These are phyloP conservation scores for Cyrtodaria siliqua DNA, from an alignment of 2,888 invertebrate species.

Conservation along the genomic window DNA sequence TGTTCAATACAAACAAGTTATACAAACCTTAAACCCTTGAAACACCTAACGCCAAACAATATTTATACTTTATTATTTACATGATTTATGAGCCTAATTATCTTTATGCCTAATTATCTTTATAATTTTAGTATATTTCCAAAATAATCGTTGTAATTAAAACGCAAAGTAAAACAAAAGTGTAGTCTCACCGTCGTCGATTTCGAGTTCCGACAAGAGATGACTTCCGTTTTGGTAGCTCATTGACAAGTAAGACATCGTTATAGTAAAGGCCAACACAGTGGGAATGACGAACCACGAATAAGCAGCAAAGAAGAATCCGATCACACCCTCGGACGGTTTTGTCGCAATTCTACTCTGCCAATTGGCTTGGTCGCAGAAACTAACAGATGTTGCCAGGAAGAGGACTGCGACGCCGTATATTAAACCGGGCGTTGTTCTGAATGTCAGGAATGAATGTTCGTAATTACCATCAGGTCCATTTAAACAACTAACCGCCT, in stretches of 20 bases:
- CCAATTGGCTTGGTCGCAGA: slow-evolving; percentile 82
- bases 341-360: slow-evolving; percentile 83
- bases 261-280: slow-evolving; percentile 75
- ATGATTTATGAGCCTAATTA: no score
- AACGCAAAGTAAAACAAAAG: background rate
- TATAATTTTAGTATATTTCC: no score
- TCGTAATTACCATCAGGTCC: slow-evolving; percentile 73
- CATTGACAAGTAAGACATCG: slow-evolving; percentile 72
- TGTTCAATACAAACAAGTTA: no score
- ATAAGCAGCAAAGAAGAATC: slow-evolving; percentile 80
- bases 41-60: no score
- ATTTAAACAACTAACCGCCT: slow-evolving; percentile 66
- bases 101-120: no score
- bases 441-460: slow-evolving; percentile 73
- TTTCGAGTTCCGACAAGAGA: slow-evolving; percentile 49
- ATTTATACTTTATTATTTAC: no score
- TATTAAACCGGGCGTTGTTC: slow-evolving; percentile 72
- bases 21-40: no score
- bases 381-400: slow-evolving; percentile 68
- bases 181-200: slow-evolving; percentile 56
- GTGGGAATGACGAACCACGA: slow-evolving; percentile 82
- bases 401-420: slow-evolving; percentile 72
- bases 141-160: no score
- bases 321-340: slow-evolving; percentile 79
- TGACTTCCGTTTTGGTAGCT: slow-evolving; percentile 63